phyloP scores from a whole-genome alignment of 2,888 invertebrate genomes.

The Epiperipatus broadwayi region DNA sequence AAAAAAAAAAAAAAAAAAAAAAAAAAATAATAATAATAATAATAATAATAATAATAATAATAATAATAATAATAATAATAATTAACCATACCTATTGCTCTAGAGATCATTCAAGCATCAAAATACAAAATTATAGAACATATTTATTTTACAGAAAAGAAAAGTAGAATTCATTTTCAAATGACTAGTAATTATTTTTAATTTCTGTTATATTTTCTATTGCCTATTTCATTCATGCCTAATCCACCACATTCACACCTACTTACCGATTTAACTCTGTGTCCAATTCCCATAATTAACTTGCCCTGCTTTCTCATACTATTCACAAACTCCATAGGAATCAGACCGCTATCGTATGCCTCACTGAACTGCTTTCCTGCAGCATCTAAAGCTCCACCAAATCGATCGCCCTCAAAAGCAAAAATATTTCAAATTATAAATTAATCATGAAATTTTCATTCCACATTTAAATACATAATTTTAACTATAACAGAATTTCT shows the following conservation, averaged over 20 bases:
- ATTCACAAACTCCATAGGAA: constrained; percentile 97
- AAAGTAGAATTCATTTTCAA: not conserved
- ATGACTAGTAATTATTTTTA: not conserved
- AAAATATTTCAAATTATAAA: constrained; percentile 13
- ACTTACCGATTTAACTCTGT: constrained; percentile 49
- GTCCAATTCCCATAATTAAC: constrained; percentile 98
- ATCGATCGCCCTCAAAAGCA: constrained; percentile 64
- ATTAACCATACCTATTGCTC: not conserved
- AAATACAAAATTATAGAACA: constrained; percentile 3
- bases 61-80: too few species aligned
- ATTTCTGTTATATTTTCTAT: too few species aligned
- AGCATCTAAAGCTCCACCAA: constrained; percentile 95
- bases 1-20: too few species aligned
- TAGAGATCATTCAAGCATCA: not conserved
- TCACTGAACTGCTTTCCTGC: constrained; percentile 92
- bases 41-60: too few species aligned
- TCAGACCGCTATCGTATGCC: constrained; percentile 77
- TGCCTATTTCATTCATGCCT: not conserved
- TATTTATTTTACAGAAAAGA: too few species aligned
- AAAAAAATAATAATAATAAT: too few species aligned
- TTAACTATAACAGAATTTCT: constrained; percentile 1
- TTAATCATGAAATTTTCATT: not conserved
- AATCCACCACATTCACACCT: not conserved
- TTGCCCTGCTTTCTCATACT: constrained; percentile 89
- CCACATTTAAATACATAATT: too few species aligned